phyloP scores from a whole-genome alignment of 2,113 vertebrate genomes.

The Monopterus albus region DNA sequence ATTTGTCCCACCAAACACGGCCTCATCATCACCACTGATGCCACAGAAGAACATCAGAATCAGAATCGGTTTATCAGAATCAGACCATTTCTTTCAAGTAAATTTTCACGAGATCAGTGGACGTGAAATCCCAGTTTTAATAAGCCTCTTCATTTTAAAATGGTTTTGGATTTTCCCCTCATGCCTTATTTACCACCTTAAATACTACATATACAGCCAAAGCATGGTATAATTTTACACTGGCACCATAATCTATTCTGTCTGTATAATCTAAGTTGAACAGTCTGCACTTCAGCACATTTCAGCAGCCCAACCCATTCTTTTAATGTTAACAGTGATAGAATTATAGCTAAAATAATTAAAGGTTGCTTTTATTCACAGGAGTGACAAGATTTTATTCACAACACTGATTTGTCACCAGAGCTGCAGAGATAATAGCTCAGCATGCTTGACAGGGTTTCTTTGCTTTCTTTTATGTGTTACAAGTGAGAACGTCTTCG shows the following conservation, averaged over 20 bases:
- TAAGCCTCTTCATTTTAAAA: too few relatives aligned
- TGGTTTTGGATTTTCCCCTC: too few relatives aligned
- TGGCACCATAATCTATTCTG: too few relatives aligned
- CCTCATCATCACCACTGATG: background rate
- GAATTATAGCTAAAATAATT: slow-evolving; percentile 2
- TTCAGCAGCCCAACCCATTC: background rate
- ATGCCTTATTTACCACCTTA: too few relatives aligned
- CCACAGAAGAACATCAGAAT: background rate
- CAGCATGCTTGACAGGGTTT: slow-evolving; percentile 37
- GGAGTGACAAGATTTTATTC: slow-evolving; percentile 24
- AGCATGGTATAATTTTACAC: background rate
- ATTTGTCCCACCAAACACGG: background rate
- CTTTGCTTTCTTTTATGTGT: slow-evolving; percentile 35
- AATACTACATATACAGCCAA: background rate
- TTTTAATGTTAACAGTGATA: slow-evolving; percentile 10
- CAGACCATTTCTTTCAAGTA: too few relatives aligned
- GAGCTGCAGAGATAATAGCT: slow-evolving; percentile 38
- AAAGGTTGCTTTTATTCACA: slow-evolving; percentile 33
- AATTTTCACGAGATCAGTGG: background rate
- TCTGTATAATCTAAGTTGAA: background rate
- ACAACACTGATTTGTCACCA: slow-evolving; percentile 23
- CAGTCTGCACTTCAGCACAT: background rate
- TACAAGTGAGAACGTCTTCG: slow-evolving; percentile 56
- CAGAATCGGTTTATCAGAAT: too few relatives aligned
- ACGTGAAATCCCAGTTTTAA: slow-evolving; percentile 1